Conservation (phyloP, 2,113 vertebrate species). For the Leucosticte australis region DNA sequence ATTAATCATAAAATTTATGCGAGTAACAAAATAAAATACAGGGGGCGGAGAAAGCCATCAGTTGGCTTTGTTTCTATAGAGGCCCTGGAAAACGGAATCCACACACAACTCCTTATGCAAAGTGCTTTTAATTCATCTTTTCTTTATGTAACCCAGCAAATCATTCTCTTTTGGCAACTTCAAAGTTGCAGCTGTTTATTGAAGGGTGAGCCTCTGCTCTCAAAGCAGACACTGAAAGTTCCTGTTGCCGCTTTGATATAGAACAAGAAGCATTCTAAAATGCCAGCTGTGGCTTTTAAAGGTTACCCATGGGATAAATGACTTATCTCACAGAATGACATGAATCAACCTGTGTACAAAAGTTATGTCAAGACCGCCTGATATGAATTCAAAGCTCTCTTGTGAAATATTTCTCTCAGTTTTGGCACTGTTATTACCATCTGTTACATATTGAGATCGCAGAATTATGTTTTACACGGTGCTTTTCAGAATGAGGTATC, state of each 20-base stretch:
- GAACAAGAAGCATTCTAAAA: conserved; percentile 63
- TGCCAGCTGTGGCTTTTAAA: conserved; percentile 73
- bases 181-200: conserved; percentile 72
- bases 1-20: not conserved
- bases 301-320: conserved; percentile 62
- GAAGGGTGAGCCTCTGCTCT: conserved; percentile 54
- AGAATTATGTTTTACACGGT: not conserved
- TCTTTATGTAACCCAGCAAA: conserved; percentile 63
- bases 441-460: not conserved
- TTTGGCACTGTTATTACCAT: conserved; percentile 18
- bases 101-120: not conserved
- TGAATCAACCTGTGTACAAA: conserved; percentile 64
- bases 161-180: conserved; percentile 60
- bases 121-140: conserved; percentile 41
- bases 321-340: conserved; percentile 65
- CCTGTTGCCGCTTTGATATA: conserved; percentile 66
- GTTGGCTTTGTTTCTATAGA: not conserved
- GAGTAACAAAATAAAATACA: not conserved
- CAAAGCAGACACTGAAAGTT: conserved; percentile 48
- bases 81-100: not conserved
- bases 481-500: not conserved
- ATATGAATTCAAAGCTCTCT: conserved; percentile 41
- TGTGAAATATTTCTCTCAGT: conserved; percentile 19
- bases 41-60: not conserved
- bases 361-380: conserved; percentile 54